These are phyloP conservation scores for Meriones unguiculatus DNA, from an alignment of 2,113 vertebrate species.

Conservation along the genomic window DNA sequence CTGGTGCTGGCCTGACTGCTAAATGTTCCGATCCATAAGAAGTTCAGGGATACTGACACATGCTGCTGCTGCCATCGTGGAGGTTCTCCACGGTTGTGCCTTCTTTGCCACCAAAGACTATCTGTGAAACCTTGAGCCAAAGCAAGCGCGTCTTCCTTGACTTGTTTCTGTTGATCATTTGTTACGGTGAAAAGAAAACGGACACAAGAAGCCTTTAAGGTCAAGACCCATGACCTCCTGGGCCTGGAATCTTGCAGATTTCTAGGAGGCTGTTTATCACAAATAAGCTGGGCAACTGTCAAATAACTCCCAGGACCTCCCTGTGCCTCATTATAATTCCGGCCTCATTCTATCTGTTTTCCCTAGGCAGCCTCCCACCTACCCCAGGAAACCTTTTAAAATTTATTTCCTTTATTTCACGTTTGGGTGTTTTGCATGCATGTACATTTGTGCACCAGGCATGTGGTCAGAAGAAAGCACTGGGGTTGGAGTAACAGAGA, in stretches of 20 bases:
- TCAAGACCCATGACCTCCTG: background rate
- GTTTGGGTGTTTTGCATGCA: background rate
- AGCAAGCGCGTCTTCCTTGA: background rate
- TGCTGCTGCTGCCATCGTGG: background rate
- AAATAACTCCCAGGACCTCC: background rate
- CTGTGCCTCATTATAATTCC: background rate
- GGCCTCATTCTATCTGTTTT: background rate
- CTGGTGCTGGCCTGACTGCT: background rate
- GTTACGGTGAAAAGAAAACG: background rate
- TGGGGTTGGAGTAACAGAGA: background rate
- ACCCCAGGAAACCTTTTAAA: background rate
- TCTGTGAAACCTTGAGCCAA: background rate
- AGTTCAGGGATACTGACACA: background rate
- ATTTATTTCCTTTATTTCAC: background rate
- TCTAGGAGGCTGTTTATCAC: background rate
- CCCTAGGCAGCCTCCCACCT: background rate
- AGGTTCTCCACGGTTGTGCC: background rate
- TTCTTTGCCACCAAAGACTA: background rate
- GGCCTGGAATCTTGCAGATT: background rate
- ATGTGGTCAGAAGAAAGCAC: background rate
- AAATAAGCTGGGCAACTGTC: background rate
- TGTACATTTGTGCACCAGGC: background rate
- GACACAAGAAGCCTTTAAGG: background rate
- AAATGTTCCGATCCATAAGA: background rate
- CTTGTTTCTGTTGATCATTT: background rate